phyloP scores from a whole-genome alignment of 1,140 invertebrate genomes.

The Diorhabda elongata region DNA sequence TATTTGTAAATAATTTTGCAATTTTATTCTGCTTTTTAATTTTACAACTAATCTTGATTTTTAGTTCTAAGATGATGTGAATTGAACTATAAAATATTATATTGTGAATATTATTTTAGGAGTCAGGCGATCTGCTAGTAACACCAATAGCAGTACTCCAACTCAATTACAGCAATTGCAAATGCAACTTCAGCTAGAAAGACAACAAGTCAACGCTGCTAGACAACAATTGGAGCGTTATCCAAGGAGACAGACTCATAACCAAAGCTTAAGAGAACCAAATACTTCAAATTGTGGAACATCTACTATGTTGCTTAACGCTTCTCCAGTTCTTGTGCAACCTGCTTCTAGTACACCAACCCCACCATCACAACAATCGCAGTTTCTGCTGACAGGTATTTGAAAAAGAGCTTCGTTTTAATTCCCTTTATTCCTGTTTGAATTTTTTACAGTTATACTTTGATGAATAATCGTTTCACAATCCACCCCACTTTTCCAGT shows the following conservation, averaged over 20 bases:
- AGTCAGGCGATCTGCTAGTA: constrained; percentile 66
- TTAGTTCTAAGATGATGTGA: too few relatives aligned
- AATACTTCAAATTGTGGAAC: constrained; percentile 35
- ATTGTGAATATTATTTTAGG: constrained; percentile 47
- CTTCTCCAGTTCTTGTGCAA: constrained; percentile 36
- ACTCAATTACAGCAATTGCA: constrained; percentile 82
- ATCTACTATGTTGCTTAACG: constrained; percentile 42
- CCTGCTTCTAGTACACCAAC: constrained; percentile 35
- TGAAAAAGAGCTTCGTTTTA: too few relatives aligned
- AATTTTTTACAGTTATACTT: too few relatives aligned
- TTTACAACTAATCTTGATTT: too few relatives aligned
- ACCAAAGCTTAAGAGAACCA: constrained; percentile 35
- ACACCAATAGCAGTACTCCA: constrained; percentile 56
- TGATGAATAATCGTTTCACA: too few relatives aligned
- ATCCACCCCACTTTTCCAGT: too few relatives aligned
- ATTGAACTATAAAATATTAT: too few relatives aligned
- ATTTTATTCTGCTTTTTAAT: too few relatives aligned
- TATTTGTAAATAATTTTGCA: too few relatives aligned
- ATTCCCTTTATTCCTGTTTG: too few relatives aligned
- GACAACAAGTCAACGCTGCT: constrained; percentile 76
- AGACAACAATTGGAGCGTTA: constrained; percentile 82
- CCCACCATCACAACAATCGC: constrained; percentile 36
- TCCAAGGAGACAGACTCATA: constrained; percentile 68
- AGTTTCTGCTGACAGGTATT: constrained; percentile 40
- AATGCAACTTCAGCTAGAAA: constrained; percentile 84